Conservation (phyloP, 2,888 invertebrate species). For the Protula sp. region DNA sequence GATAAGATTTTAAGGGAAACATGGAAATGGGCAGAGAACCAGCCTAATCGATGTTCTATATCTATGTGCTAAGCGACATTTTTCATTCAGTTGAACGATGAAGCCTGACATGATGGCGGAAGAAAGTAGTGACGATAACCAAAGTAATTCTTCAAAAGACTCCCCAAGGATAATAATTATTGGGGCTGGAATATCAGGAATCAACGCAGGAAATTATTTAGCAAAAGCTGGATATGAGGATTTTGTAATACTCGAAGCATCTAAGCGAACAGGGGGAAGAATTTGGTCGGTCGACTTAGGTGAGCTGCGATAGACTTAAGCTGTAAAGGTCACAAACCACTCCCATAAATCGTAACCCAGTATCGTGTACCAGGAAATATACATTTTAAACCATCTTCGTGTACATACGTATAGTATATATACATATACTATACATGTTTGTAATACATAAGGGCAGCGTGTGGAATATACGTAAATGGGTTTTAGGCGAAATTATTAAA, state of each 20-base stretch:
- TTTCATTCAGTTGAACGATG: background rate
- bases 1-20: too few species aligned
- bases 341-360: too few species aligned
- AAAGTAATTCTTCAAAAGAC: slow-evolving; percentile 5
- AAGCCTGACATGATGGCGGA: slow-evolving; percentile 7
- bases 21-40: too few species aligned
- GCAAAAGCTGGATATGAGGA: slow-evolving; percentile 40
- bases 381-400: too few species aligned
- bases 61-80: background rate
- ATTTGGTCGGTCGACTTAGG: slow-evolving; percentile 46
- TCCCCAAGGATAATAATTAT: slow-evolving; percentile 42
- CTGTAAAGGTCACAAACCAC: too few species aligned
- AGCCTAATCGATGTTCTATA: background rate
- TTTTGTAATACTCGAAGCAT: slow-evolving; percentile 46
- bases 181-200: slow-evolving; percentile 49
- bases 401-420: too few species aligned
- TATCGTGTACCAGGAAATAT: too few species aligned
- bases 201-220: slow-evolving; percentile 42
- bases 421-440: too few species aligned
- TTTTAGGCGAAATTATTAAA: too few species aligned
- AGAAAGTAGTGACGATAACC: slow-evolving; percentile 11
- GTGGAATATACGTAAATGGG: too few species aligned
- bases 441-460: too few species aligned
- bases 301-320: slow-evolving; percentile 7
- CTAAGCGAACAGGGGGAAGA: slow-evolving; percentile 47